A percentile compares a stretch with the other conserved stretches of the same genome.
Evolutionary conservation across 2,113 vertebrate species (phyloP).

Genomic region (Pedetes capensis): DNA sequence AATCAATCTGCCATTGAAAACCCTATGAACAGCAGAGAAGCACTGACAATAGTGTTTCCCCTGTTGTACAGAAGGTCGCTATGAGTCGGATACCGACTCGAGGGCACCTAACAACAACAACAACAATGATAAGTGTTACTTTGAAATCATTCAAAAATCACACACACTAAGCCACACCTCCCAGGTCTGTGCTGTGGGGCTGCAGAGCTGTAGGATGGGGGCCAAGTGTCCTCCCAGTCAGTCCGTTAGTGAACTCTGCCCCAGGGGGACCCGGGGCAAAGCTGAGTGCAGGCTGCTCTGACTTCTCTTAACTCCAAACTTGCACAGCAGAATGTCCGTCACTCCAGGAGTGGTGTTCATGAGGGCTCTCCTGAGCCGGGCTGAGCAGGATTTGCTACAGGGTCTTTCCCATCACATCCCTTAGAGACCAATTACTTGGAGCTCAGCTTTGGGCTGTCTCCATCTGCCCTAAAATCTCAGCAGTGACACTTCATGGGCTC

Average conservation of each 20-base stretch:
- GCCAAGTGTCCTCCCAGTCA: not conserved
- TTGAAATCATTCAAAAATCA: not conserved
- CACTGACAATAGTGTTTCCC: no score
- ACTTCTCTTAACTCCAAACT: not conserved
- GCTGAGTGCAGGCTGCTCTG: not conserved
- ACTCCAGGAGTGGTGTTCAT: not conserved
- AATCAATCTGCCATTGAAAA: no score
- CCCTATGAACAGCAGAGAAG: no score
- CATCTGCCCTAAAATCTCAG: not conserved
- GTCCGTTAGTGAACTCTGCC: not conserved
- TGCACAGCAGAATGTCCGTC: not conserved
- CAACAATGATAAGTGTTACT: no score
- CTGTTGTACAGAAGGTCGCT: no score
- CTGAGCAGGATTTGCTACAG: not conserved
- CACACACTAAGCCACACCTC: not conserved
- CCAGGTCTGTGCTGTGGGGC: not conserved
- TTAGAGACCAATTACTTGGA: constrained; percentile 36
- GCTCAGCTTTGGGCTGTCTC: constrained; percentile 13
- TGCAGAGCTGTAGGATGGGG: not conserved
- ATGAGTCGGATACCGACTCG: no score
- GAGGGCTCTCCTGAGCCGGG: not conserved
- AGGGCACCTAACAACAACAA: no score
- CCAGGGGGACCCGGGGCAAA: not conserved
- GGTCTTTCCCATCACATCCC: constrained; percentile 2
- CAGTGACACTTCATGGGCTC: not conserved